Evolutionary conservation across 2,888 invertebrate species (phyloP).

Genomic region (Orthosia gothica): DNA sequence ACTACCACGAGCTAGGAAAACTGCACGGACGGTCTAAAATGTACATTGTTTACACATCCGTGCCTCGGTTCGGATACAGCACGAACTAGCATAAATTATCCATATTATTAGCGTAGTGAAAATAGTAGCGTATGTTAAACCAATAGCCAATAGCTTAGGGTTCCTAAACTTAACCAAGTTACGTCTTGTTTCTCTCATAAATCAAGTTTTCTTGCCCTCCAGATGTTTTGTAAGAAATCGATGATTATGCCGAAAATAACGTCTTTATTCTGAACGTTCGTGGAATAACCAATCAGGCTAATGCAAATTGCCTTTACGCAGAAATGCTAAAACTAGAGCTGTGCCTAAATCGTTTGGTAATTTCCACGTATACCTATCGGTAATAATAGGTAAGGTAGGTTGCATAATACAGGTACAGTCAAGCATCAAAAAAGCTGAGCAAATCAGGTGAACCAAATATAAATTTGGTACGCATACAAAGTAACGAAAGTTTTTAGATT

Average conservation of each 20-base stretch:
- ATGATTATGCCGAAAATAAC: constrained; percentile 24
- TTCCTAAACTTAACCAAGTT: too few relatives aligned
- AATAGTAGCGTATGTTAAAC: background rate
- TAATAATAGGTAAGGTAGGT: background rate
- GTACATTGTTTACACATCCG: background rate
- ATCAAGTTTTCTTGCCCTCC: background rate
- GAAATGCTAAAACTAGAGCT: constrained; percentile 28
- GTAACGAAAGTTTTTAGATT: background rate
- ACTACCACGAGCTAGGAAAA: background rate
- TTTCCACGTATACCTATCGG: constrained; percentile 19
- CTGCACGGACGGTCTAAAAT: background rate
- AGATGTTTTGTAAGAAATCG: constrained; percentile 14
- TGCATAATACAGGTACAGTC: constrained; percentile 1
- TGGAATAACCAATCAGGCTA: constrained; percentile 42
- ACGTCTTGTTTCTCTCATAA: background rate
- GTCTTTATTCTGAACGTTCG: constrained; percentile 31
- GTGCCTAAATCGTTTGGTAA: constrained; percentile 11
- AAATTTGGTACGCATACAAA: too few relatives aligned
- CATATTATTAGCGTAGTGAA: background rate
- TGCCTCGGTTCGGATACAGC: background rate
- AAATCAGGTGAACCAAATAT: background rate
- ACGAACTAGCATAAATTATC: background rate
- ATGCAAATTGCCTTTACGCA: constrained; percentile 40
- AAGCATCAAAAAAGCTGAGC: background rate
- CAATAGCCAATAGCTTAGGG: too few relatives aligned